A percentile compares a stretch with the other conserved stretches of the same genome.
Evolutionary conservation across 2,797 vertebrate genomes (phyloP).

Genomic region (Gadopsis marmoratus): DNA sequence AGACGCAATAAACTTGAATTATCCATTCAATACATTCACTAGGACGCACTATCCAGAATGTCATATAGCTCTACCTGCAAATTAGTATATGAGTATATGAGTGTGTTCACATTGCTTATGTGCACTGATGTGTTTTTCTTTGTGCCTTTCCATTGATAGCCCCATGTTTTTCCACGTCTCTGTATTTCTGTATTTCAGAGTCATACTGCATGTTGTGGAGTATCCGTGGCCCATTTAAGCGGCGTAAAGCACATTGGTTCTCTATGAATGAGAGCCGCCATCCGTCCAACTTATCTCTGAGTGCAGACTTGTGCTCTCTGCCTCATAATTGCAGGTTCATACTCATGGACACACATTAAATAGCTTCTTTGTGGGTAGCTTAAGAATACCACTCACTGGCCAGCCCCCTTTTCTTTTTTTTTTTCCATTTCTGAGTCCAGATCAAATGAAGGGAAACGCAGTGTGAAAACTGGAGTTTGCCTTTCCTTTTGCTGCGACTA

Average conservation of each 20-base stretch:
- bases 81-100: not conserved
- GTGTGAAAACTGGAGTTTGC: slow-evolving; percentile 57
- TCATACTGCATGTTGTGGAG: slow-evolving; percentile 41
- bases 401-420: not conserved
- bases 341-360: slow-evolving; percentile 68
- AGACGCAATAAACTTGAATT: not conserved
- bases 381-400: slow-evolving; percentile 62
- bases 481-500: slow-evolving; percentile 18
- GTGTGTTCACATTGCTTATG: slow-evolving; percentile 2
- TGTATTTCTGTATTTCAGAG: slow-evolving; percentile 51
- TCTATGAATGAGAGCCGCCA: slow-evolving; percentile 65
- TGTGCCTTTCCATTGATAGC: slow-evolving; percentile 8
- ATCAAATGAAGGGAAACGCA: slow-evolving; percentile 50
- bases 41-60: not conserved
- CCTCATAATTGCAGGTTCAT: slow-evolving; percentile 68
- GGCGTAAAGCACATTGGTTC: slow-evolving; percentile 58
- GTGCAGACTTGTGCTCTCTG: slow-evolving; percentile 70
- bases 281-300: slow-evolving; percentile 78
- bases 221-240: slow-evolving; percentile 59
- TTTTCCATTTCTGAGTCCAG: slow-evolving; percentile 45
- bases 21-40: not conserved
- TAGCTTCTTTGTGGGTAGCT: slow-evolving; percentile 73
- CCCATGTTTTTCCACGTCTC: slow-evolving; percentile 29
- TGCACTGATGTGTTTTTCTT: not conserved
- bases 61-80: not conserved